Evolutionary conservation across 37 sponge, comb jelly and placozoan species (phyloP).

Genomic region (Cliona cf. orientalis): DNA sequence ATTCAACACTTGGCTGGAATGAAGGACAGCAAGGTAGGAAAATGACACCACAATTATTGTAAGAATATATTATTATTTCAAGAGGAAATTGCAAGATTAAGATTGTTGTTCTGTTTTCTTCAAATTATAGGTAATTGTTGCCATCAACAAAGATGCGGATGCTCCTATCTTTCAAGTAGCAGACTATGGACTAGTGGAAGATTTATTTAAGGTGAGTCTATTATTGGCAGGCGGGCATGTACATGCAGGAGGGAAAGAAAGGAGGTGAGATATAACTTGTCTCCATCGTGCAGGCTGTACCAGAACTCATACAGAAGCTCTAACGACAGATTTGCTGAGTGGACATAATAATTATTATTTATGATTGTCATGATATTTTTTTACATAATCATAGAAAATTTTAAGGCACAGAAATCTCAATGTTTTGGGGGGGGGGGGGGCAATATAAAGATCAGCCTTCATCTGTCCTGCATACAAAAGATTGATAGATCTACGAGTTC

Average conservation of each 20-base stretch:
- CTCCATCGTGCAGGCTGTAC: slow-evolving; percentile 72
- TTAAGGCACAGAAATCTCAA: too few species aligned
- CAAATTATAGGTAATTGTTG: slow-evolving; percentile 44
- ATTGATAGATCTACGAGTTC: too few species aligned
- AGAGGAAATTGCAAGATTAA: neutral
- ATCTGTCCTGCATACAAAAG: too few species aligned
- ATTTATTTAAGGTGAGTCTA: neutral
- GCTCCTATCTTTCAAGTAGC: slow-evolving; percentile 1
- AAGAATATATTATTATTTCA: too few species aligned
- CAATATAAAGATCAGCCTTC: too few species aligned
- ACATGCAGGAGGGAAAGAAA: neutral
- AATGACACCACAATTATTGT: neutral
- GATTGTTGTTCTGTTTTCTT: too few species aligned
- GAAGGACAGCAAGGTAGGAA: slow-evolving; percentile 8
- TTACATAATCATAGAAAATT: too few species aligned
- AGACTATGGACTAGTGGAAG: neutral
- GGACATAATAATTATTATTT: neutral
- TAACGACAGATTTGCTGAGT: slow-evolving; percentile 1
- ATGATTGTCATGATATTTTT: too few species aligned
- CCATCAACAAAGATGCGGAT: slow-evolving; percentile 7
- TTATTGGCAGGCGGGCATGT: neutral
- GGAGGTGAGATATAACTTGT: neutral
- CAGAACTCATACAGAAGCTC: slow-evolving; percentile 83
- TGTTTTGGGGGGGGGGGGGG: too few species aligned
- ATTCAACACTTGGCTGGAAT: neutral